Evolutionary conservation across 2,888 invertebrate genomes (phyloP), one percentile per base, ranked within the genome.

Genomic region (Alsophila aescularia): DNA sequence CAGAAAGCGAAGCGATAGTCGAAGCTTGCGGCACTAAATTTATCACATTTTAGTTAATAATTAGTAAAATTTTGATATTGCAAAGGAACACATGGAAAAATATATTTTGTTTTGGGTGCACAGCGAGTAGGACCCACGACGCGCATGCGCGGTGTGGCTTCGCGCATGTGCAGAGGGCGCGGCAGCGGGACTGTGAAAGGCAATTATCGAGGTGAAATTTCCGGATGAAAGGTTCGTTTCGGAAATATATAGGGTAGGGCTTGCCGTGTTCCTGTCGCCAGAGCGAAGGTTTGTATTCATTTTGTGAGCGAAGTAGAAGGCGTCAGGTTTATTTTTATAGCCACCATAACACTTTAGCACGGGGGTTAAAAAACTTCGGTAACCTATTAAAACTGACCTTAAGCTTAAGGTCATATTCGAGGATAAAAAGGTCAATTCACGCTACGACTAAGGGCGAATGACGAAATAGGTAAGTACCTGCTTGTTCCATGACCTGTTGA

Each of bases 121-220:
- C 73, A 72, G 69, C 72, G 73, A 73, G 77, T 64, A 64, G 69
- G 65, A 66, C 65, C 67, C 60, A 56, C 51, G 55, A 60, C 64
- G 57, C 81, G 69, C 87, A 86, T 85, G 87, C 88, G 87, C 87
- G 77, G 69, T 63, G 64, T 57, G 64, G 59, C 10, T 41, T 47
- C 39, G 71, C 83, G 67, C 86, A 77, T 87, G 88, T 88, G 88
- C 72, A 49, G 35, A 75, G 24, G 7, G 2, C n/a, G n/a, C n/a
- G 37, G 3, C 2, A 7, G 21, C 9, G 7, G 35, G 15, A 9
- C 44, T 40, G 29, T 60, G 62, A 66, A 73, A 72, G 74, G 75
- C 80, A 85, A 89, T 87, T 82, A 86, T 79, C 81, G 72, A 75
- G 71, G 73, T 77, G 77, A 81, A 83, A 85, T 88, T 86, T 89